These are phyloP conservation scores for Drosophila albomicans DNA, from an alignment of 1,140 invertebrate genomes.

Conservation along the genomic window DNA sequence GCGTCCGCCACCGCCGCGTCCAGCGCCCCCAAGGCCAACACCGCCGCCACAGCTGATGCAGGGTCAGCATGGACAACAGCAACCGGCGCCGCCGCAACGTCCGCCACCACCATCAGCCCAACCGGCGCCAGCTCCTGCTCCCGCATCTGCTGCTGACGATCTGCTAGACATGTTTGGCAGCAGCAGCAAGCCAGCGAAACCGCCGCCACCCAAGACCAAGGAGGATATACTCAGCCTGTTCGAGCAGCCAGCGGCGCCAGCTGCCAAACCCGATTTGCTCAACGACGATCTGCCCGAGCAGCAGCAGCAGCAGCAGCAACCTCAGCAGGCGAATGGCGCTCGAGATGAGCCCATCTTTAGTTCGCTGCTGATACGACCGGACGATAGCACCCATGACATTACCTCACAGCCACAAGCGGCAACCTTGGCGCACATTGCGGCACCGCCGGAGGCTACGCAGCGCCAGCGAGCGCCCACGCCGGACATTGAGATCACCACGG, in stretches of 20 bases:
- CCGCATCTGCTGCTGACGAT: constrained; percentile 69
- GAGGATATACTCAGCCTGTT: constrained; percentile 89
- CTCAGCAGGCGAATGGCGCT: background rate
- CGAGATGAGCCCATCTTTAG: constrained; percentile 73
- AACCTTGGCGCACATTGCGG: constrained; percentile 48
- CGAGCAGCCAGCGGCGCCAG: constrained; percentile 84
- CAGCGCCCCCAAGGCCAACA: constrained; percentile 84
- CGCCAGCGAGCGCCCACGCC: constrained; percentile 76
- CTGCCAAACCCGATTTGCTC: constrained; percentile 85
- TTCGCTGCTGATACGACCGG: constrained; percentile 72
- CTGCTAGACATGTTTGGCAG: constrained; percentile 85
- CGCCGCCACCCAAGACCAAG: constrained; percentile 86
- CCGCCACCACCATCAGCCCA: constrained; percentile 65
- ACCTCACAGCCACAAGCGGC: constrained; percentile 78
- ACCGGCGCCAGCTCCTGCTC: constrained; percentile 34
- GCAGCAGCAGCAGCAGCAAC: background rate
- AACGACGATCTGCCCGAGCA: constrained; percentile 86
- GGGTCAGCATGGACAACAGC: constrained; percentile 52
- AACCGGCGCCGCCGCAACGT: constrained; percentile 60
- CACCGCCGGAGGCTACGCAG: constrained; percentile 50
- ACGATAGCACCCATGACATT: constrained; percentile 82
- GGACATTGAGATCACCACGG: constrained; percentile 83
- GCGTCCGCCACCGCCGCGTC: constrained; percentile 83
- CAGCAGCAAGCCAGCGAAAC: constrained; percentile 78
- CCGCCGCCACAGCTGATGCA: constrained; percentile 74